phyloP scores from a whole-genome alignment of 2,797 vertebrate species.

The Ceryle rudis region DNA sequence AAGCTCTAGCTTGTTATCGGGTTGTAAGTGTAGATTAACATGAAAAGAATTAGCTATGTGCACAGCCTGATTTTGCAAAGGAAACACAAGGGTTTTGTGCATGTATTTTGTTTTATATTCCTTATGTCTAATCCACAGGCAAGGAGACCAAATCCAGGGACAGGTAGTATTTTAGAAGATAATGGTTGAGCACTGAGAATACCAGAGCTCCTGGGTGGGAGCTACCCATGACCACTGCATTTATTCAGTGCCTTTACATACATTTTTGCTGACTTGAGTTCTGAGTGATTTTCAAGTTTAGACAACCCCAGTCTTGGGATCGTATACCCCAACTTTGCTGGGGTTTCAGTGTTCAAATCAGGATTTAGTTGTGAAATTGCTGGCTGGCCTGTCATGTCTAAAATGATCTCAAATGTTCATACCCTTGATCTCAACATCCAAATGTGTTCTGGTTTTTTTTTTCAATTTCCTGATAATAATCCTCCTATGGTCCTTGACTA shows the following conservation, averaged over 20 bases:
- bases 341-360: slow-evolving; percentile 41
- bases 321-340: background rate
- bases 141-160: slow-evolving; percentile 52
- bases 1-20: slow-evolving; percentile 68
- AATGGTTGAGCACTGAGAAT: background rate
- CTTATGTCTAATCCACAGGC: slow-evolving; percentile 44
- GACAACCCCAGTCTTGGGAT: slow-evolving; percentile 23
- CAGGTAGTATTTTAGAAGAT: slow-evolving; percentile 41
- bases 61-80: slow-evolving; percentile 56
- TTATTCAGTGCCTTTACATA: background rate
- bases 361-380: background rate
- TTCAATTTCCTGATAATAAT: background rate
- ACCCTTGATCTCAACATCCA: background rate
- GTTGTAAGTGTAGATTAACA: slow-evolving; percentile 76
- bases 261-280: slow-evolving; percentile 33
- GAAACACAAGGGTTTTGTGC: slow-evolving; percentile 54
- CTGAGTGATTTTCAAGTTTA: slow-evolving; percentile 2
- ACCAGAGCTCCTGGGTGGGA: background rate
- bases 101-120: slow-evolving; percentile 56
- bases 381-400: background rate
- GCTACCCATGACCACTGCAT: background rate
- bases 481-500: background rate
- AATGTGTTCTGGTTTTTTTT: background rate
- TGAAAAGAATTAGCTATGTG: slow-evolving; percentile 72
- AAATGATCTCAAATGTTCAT: background rate